Evolutionary conservation across 2,888 invertebrate genomes (phyloP), one percentile per base, ranked within the genome.

Genomic region (Timema podura): DNA sequence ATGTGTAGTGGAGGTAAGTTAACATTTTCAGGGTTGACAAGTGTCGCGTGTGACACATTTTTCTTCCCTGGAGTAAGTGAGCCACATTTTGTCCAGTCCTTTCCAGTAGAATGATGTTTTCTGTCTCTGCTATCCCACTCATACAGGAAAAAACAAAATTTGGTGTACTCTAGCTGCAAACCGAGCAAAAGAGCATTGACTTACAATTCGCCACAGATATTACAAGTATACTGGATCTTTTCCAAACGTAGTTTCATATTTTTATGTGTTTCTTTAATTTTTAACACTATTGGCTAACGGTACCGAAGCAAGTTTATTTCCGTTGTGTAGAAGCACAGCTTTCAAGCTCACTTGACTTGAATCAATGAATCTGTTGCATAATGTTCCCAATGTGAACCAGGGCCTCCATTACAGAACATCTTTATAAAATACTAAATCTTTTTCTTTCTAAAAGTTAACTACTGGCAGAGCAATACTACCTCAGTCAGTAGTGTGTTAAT

Each of bases 301-400:
- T 51, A 51, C n/a, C n/a, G 3, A 3, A 16, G 59, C 5, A 30
- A 59, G 2, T 59, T 9, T 59, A 59, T 65, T 65, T 10, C 8
- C 46, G 6, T 65, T 46, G n/a, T 65, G 65, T 6, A 9, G 47
- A 65, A 65, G 65, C 65, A 64, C 64, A 7, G 1, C 45, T 45
- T 64, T 64, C 47, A 44, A 64, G 48, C 65, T 46, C 15, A 45
- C 15, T 46, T 65, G 13, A 65, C 48, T 48, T n/a, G 65, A 9
- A 65, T 65, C 46, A 46, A 65, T 65, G n/a, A 47, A 48, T 65
- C 65, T 65, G 48, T n/a, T 65, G 65, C 15, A 16, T 48, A 48
- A 65, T 47, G 65, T 47, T 65, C 65, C 30, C 30, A 30, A 30
- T 30, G 48, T 15, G 13, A 65, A 6, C 65, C 13, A 65, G 16